phyloP scores from a whole-genome alignment of 2,113 vertebrate genomes.

The Oplegnathus fasciatus region DNA sequence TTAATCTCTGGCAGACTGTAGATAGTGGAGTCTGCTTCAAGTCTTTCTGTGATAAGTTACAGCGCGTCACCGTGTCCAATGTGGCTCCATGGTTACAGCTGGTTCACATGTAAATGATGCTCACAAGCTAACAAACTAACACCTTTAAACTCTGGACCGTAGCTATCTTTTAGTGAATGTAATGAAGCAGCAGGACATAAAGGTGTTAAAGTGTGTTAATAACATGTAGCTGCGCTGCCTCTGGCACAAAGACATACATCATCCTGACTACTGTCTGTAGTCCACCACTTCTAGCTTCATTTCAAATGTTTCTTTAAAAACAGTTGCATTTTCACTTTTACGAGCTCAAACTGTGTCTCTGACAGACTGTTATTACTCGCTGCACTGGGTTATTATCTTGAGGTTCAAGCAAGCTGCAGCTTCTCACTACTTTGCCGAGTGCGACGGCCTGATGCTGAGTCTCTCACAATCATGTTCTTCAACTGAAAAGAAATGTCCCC shows the following conservation, averaged over 20 bases:
- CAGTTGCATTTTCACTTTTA: not conserved
- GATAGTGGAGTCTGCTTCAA: slow-evolving; percentile 24
- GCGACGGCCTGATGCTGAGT: not conserved
- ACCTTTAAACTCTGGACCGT: not conserved
- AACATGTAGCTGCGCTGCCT: not conserved
- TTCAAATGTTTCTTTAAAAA: not conserved
- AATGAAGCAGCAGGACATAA: not conserved
- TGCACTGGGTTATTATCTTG: not conserved
- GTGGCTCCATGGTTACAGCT: not conserved
- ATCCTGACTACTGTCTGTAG: not conserved
- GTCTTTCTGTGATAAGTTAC: slow-evolving; percentile 33
- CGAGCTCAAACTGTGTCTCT: not conserved
- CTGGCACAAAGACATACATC: not conserved
- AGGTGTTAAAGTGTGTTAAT: too few relatives aligned
- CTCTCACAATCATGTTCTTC: slow-evolving; percentile 1
- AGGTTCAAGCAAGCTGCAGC: not conserved
- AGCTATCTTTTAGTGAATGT: not conserved
- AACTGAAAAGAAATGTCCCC: not conserved
- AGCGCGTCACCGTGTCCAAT: not conserved
- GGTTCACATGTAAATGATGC: not conserved
- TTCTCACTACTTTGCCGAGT: not conserved
- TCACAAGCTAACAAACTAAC: not conserved
- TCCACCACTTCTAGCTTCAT: not conserved
- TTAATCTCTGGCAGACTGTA: slow-evolving; percentile 54
- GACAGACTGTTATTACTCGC: not conserved